phyloP scores from a whole-genome alignment of 2,113 vertebrate species.

The Formicarius rufipectus region DNA sequence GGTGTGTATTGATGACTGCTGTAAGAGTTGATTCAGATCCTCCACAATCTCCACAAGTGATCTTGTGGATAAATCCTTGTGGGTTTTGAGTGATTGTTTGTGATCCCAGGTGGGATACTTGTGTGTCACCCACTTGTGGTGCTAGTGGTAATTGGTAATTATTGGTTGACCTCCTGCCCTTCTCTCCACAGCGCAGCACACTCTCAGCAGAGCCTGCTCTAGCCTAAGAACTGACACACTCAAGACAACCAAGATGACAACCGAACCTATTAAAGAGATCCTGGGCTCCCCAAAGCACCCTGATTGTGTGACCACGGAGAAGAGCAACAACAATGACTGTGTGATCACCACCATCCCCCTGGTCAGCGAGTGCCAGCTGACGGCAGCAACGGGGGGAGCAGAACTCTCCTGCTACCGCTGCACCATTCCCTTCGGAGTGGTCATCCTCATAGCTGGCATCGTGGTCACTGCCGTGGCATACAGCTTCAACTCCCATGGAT shows the following conservation, averaged over 20 bases:
- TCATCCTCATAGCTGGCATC: conserved; percentile 89
- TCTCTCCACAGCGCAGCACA: conserved; percentile 35
- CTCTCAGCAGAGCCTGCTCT: conserved; percentile 27
- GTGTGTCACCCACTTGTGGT: neutral
- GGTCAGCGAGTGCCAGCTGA: conserved; percentile 87
- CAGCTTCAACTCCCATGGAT: conserved; percentile 97
- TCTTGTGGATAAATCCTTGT: neutral
- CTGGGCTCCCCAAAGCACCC: conserved; percentile 76
- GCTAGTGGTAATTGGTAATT: neutral
- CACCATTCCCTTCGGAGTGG: conserved; percentile 91
- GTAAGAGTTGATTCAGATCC: neutral
- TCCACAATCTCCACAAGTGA: neutral
- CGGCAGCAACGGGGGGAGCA: conserved; percentile 88
- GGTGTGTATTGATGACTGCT: rapidly evolving
- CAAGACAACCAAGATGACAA: conserved; percentile 77
- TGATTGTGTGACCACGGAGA: conserved; percentile 69
- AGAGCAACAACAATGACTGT: conserved; percentile 72
- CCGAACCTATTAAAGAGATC: conserved; percentile 81
- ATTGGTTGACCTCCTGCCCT: neutral
- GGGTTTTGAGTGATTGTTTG: neutral
- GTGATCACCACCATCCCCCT: conserved; percentile 79
- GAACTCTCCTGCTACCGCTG: conserved; percentile 97
- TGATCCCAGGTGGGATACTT: neutral
- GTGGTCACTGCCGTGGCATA: conserved; percentile 93
- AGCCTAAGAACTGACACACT: neutral